Evolutionary conservation across 2,888 invertebrate genomes (phyloP), one percentile per base, ranked within the genome.

Genomic region (Melieria omissa): DNA sequence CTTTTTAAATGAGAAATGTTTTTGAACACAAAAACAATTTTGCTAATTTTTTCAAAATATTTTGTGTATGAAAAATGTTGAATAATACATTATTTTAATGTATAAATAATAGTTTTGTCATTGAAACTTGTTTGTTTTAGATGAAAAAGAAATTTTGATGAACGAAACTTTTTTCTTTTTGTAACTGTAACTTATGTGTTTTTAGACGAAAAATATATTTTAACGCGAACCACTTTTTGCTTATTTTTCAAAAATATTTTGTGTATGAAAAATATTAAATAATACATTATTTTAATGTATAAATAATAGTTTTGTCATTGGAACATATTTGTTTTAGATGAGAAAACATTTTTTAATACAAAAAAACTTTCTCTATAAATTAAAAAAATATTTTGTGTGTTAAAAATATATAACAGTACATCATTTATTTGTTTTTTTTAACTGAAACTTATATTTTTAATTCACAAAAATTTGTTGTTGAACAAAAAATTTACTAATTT

Each of bases 301-400:
- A 45, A 14, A 41, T 58, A 49, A 9, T 4, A 49, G 42, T 29
- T 49, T 64, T 45, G 14, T 16, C 42, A 29, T n/a, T 58, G 8
- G 5, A 65, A 6, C 29, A 10, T 55, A 8, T 55, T 65, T 65
- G n/a, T 9, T 65, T 65, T 29, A 29, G 29, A 29, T 29, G 29
- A 65, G 65, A 46, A 44, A 61, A 58, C 16, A 45, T 67, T 5
- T 44, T 60, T 67, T 41, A 60, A 49, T 52, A 58, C 42, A 9
- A 29, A 42, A 29, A 14, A 60, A 49, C 49, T 67, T 45, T 44
- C 49, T 67, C 67, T 67, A 60, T 60, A 49, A 67, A 61, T 67
- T 67, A 47, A 67, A 61, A 41, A 60, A 47, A 41, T 42, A 58
- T 65, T 61, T 58, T 67, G 67, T 67, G 67, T 67, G 61, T 67